Base-by-base conservation (phyloP, 2,797 vertebrate genomes). In the Catamblyrhynchus diadema region DNA sequence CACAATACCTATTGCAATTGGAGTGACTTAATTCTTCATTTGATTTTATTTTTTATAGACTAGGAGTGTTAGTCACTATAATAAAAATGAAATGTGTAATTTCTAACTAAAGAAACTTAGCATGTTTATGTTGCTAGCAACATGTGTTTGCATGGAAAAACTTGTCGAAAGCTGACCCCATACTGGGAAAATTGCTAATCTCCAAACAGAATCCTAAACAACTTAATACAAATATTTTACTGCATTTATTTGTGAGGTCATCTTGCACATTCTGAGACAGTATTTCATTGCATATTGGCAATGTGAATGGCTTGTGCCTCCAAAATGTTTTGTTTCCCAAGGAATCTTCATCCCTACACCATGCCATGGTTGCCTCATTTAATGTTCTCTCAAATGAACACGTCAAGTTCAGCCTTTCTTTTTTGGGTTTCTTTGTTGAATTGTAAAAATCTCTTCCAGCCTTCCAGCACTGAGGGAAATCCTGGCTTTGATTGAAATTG, bases 21-120 rank as follows among this genome's bases (percentile, higher is more conserved):
- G 32, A 81, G 27, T 14, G n/a, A 83, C 39, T 51, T 81, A 53
- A 17, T 50, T 54, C 69, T 42, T 84, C 8, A 14, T 61, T 74
- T 73, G 21, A 15, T 41, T 57, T 24, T 50, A 41, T 66, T 70
- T 73, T 61, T 82, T 48, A 41, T 35, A 66, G 56, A 23, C 22
- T 48, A 41, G 18, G 12, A 32, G 20, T 64, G 72, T 86, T 93
- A 90, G 51, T 87, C 77, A 86, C 62, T 80, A 60, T 45, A 56
- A 84, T 74, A 90, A 90, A 95, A 94, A 88, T 19, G 33, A 94
- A 86, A 89, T 39, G 24, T 88, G 39, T 85, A 60, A 86, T 69
- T 82, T 81, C 41, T 74, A 42, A 60, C 45, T 81, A 24, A 80
- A 90, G 78, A 41, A 62, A 21, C 61, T 91, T 86, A 88, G 18